Conservation (phyloP, 2,797 vertebrate species). For the Clamator glandarius region DNA sequence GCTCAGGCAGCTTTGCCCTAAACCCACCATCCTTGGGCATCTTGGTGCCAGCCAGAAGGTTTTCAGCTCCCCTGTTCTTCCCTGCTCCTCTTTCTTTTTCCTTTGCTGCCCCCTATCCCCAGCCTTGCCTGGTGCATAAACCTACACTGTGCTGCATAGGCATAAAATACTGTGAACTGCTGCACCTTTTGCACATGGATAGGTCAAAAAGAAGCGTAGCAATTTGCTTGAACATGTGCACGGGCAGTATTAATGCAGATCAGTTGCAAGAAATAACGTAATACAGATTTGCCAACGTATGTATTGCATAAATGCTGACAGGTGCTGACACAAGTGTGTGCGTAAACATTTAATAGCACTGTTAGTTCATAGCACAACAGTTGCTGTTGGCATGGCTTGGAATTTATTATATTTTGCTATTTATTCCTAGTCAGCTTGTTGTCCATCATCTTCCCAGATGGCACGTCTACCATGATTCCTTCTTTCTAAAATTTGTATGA, state of each 20-base stretch:
- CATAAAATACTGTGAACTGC: slow-evolving; percentile 64
- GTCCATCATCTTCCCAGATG: slow-evolving; percentile 67
- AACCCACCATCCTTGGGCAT: neutral
- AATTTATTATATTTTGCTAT: slow-evolving; percentile 70
- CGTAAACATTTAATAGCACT: slow-evolving; percentile 73
- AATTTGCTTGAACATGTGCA: slow-evolving; percentile 72
- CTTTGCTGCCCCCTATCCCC: slow-evolving; percentile 66
- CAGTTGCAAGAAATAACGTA: slow-evolving; percentile 68
- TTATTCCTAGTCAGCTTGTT: slow-evolving; percentile 67
- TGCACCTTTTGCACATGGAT: slow-evolving; percentile 67
- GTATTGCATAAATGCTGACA: slow-evolving; percentile 73
- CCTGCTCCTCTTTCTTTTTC: slow-evolving; percentile 50
- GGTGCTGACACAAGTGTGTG: slow-evolving; percentile 72
- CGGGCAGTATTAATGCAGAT: slow-evolving; percentile 65
- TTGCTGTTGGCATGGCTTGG: slow-evolving; percentile 67
- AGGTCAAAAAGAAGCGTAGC: slow-evolving; percentile 67
- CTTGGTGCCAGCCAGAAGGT: neutral
- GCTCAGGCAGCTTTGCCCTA: neutral
- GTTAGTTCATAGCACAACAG: slow-evolving; percentile 72
- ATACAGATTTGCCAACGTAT: slow-evolving; percentile 73
- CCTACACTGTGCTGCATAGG: slow-evolving; percentile 33
- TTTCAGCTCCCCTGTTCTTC: neutral
- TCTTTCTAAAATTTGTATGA: slow-evolving; percentile 49
- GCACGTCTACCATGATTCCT: slow-evolving; percentile 53
- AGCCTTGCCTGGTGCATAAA: neutral